Percentiles rank a stretch among this genome's conserved stretches.
Conservation (phyloP, 2,888 invertebrate genomes). For the Leptinotarsa haldemani region DNA sequence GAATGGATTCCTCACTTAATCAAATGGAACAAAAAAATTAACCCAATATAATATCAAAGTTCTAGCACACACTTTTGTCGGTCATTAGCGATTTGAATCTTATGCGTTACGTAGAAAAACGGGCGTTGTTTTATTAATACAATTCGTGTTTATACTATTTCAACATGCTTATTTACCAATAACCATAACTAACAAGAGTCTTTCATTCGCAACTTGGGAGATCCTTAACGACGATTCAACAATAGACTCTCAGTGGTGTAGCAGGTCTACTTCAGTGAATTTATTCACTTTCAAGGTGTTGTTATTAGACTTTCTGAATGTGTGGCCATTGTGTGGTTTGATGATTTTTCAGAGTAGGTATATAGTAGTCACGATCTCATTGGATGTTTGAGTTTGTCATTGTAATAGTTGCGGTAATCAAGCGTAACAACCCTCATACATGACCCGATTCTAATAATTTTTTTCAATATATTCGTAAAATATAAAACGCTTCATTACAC, state of each 20-base stretch:
- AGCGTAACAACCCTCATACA: too few relatives aligned
- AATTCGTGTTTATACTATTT: constrained; percentile 47
- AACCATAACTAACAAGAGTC: constrained; percentile 47
- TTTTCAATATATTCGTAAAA: too few relatives aligned
- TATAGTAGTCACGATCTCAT: too few relatives aligned
- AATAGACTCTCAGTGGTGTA: constrained; percentile 30
- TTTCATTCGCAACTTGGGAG: constrained; percentile 37
- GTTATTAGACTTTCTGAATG: neutral
- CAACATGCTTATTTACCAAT: constrained; percentile 48
- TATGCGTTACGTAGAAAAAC: constrained; percentile 36
- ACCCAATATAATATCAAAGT: neutral
- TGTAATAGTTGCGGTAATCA: too few relatives aligned
- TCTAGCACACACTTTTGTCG: constrained; percentile 2
- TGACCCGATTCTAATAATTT: too few relatives aligned
- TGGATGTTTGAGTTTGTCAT: too few relatives aligned
- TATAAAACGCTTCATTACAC: too few relatives aligned
- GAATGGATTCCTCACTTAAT: neutral
- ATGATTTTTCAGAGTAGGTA: neutral
- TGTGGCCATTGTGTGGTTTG: neutral
- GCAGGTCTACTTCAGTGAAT: constrained; percentile 13
- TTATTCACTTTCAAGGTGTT: neutral
- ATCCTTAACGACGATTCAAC: constrained; percentile 27
- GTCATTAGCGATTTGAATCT: constrained; percentile 24
- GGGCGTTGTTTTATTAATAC: constrained; percentile 48
- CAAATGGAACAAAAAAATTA: neutral